These are phyloP conservation scores for Morpho achilles DNA, from an alignment of 2,888 invertebrate species.

Conservation along the genomic window DNA sequence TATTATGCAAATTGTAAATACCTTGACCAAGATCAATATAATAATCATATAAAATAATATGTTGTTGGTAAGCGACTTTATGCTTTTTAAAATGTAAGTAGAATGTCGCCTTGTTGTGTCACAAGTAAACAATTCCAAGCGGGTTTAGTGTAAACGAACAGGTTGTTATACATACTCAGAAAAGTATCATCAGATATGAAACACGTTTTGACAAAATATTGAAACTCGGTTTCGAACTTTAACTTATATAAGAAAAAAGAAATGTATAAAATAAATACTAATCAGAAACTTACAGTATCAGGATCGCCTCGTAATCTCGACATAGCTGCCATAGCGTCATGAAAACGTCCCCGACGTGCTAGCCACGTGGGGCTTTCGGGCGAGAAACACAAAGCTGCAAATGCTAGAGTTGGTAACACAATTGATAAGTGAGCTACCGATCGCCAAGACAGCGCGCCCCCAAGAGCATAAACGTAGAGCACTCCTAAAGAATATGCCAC, in stretches of 20 bases:
- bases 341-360: slow-evolving; percentile 79
- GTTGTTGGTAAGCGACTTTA: too few relatives aligned
- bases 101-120: too few relatives aligned
- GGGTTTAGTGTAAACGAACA: too few relatives aligned
- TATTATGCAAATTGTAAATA: too few relatives aligned
- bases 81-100: too few relatives aligned
- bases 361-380: slow-evolving; percentile 90
- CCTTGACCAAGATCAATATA: too few relatives aligned
- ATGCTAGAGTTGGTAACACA: slow-evolving; percentile 79
- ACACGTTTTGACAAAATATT: neutral
- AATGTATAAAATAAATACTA: neutral
- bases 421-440: slow-evolving; percentile 82
- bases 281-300: slow-evolving; percentile 63
- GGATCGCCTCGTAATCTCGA: slow-evolving; percentile 81
- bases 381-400: slow-evolving; percentile 81
- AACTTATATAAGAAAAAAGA: neutral
- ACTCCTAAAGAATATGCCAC: slow-evolving; percentile 88
- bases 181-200: too few relatives aligned
- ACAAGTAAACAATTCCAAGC: too few relatives aligned
- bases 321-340: slow-evolving; percentile 78
- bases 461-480: slow-evolving; percentile 84
- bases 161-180: too few relatives aligned
- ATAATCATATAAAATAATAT: too few relatives aligned
- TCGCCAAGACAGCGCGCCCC: slow-evolving; percentile 84
- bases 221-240: neutral